A percentile compares a stretch with the other conserved stretches of the same genome.
These are phyloP conservation scores for Dasypolia templi DNA, from an alignment of 2,888 invertebrate species.

Conservation along the genomic window DNA sequence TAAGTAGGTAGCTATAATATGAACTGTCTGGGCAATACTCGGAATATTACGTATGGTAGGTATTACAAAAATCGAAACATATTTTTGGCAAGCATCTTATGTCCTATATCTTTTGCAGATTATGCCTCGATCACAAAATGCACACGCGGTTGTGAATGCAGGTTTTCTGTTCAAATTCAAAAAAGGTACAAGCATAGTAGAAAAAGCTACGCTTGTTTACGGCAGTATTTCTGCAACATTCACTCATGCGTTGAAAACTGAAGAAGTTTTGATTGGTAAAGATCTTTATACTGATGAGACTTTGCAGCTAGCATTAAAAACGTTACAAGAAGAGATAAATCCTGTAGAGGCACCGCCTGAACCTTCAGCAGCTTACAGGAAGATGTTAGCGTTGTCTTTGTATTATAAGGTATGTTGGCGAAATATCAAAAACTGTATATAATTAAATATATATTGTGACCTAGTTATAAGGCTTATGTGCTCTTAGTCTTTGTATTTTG, in stretches of 20 bases:
- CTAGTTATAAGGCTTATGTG: no score
- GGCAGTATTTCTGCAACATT: slow-evolving; percentile 89
- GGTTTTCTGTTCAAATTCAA: slow-evolving; percentile 92
- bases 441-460: no score
- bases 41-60: no score
- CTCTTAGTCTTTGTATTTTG: no score
- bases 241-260: slow-evolving; percentile 88
- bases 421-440: no score
- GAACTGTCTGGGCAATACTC: no score
- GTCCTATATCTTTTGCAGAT: slow-evolving; percentile 85
- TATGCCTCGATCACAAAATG: slow-evolving; percentile 93
- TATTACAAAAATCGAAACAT: background rate
- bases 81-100: background rate
- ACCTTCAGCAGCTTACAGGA: slow-evolving; percentile 90
- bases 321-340: slow-evolving; percentile 73
- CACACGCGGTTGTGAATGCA: slow-evolving; percentile 94
- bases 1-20: background rate
- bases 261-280: slow-evolving; percentile 86
- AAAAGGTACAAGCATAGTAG: slow-evolving; percentile 77
- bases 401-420: slow-evolving; percentile 90
- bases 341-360: slow-evolving; percentile 84
- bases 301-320: slow-evolving; percentile 80
- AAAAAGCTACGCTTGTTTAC: slow-evolving; percentile 89
- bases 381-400: slow-evolving; percentile 89
- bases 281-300: slow-evolving; percentile 80